phyloP scores from a whole-genome alignment of 2,113 vertebrate genomes.

The Tachysurus vachellii region DNA sequence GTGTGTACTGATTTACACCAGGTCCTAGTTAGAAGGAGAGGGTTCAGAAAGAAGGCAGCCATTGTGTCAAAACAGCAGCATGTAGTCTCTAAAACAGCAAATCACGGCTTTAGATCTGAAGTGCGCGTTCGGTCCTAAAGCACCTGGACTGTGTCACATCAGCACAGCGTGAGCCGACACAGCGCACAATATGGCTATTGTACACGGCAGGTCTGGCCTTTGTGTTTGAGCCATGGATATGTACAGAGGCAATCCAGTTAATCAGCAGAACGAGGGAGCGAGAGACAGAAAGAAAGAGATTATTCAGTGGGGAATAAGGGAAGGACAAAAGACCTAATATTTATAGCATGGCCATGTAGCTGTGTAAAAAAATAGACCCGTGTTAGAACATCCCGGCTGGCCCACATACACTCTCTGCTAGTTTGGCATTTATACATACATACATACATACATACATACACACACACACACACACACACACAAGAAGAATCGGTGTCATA shows the following conservation, averaged over 20 bases:
- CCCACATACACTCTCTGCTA: background rate
- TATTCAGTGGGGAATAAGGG: background rate
- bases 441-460: background rate
- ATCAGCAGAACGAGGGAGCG: background rate
- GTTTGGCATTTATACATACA: no score
- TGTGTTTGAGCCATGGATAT: background rate
- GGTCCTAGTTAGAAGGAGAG: conserved; percentile 6
- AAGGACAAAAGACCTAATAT: conserved; percentile 21
- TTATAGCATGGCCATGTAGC: background rate
- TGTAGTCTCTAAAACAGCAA: conserved; percentile 11
- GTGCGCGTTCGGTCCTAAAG: conserved; percentile 11
- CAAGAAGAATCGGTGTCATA: no score
- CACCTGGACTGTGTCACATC: conserved; percentile 27
- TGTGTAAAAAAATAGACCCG: background rate
- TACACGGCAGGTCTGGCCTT: background rate
- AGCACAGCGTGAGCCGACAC: background rate
- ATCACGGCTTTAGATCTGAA: conserved; percentile 31
- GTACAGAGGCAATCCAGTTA: background rate
- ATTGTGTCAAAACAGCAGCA: conserved; percentile 31
- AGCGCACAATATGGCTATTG: conserved; percentile 11
- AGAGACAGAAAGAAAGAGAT: background rate
- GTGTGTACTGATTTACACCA: conserved; percentile 38
- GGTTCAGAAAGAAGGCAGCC: conserved; percentile 26
- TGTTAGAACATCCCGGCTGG: background rate
- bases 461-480: no score